Conservation (phyloP, 2,113 vertebrate species). For the Bufo bufo region DNA sequence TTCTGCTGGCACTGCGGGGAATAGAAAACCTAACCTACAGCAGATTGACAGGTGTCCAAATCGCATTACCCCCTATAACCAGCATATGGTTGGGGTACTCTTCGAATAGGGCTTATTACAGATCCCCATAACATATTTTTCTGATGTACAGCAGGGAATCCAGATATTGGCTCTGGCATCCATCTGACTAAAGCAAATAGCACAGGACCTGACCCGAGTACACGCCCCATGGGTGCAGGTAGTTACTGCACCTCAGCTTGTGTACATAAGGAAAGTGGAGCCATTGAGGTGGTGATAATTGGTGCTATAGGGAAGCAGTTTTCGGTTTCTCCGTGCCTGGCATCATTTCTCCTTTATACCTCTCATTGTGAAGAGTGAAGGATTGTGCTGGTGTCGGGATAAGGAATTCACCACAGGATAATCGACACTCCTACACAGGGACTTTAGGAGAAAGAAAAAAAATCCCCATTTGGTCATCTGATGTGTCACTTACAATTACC, state of each 20-base stretch:
- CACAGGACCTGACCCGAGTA: no score
- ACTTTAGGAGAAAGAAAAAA: background rate
- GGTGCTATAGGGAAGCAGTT: constrained; percentile 18
- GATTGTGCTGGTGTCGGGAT: background rate
- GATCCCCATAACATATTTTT: no score
- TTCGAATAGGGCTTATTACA: no score
- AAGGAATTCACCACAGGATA: constrained; percentile 33
- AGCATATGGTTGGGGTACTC: no score
- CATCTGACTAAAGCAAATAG: background rate
- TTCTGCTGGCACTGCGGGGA: no score
- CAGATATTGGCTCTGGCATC: no score
- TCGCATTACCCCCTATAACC: no score
- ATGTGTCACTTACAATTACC: no score
- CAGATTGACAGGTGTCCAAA: no score
- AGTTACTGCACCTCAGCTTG: background rate
- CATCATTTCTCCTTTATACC: background rate
- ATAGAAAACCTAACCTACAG: no score
- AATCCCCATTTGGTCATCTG: background rate
- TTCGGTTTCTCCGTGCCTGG: background rate
- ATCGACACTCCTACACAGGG: background rate
- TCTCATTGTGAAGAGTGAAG: background rate
- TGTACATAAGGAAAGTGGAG: constrained; percentile 38
- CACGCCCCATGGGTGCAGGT: background rate
- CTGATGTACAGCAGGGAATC: no score
- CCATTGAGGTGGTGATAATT: background rate